Evolutionary conservation across 2,797 vertebrate genomes (phyloP).

Genomic region (Oophaga sylvatica): DNA sequence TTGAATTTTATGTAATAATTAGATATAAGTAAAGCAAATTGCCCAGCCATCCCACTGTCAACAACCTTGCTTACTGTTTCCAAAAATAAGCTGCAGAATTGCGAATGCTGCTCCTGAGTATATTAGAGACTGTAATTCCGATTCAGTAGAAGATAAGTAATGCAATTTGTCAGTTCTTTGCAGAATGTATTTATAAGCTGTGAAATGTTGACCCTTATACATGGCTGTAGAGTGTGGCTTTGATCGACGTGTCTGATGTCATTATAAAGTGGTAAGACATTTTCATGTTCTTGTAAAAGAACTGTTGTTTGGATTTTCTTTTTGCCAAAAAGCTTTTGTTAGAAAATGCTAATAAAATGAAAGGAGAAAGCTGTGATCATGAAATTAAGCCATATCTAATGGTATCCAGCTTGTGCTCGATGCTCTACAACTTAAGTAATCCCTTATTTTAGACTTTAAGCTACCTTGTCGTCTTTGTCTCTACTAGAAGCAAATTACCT

Average conservation of each 20-base stretch:
- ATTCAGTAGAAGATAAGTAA: too few relatives aligned
- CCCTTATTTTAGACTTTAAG: constrained; percentile 43
- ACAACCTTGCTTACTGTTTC: too few relatives aligned
- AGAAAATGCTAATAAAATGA: not conserved
- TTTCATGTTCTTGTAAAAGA: not conserved
- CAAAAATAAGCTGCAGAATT: too few relatives aligned
- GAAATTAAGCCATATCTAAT: constrained; percentile 44
- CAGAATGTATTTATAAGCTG: too few relatives aligned
- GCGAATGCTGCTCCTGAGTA: too few relatives aligned
- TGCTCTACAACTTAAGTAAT: constrained; percentile 39
- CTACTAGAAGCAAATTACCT: constrained; percentile 45
- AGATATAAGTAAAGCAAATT: too few relatives aligned
- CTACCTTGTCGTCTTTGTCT: constrained; percentile 30
- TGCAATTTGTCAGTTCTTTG: too few relatives aligned
- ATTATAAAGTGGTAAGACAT: not conserved
- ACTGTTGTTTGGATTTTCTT: not conserved
- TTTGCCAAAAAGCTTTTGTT: not conserved
- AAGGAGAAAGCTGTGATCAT: not conserved
- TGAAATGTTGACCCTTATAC: too few relatives aligned
- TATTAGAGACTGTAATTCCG: too few relatives aligned
- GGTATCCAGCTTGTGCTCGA: constrained; percentile 14
- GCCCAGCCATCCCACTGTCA: too few relatives aligned
- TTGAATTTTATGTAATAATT: too few relatives aligned
- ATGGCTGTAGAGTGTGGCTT: too few relatives aligned
- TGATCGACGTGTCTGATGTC: not conserved